phyloP scores from a whole-genome alignment of 2,888 invertebrate genomes.

The Lasioglossum marginatum region DNA sequence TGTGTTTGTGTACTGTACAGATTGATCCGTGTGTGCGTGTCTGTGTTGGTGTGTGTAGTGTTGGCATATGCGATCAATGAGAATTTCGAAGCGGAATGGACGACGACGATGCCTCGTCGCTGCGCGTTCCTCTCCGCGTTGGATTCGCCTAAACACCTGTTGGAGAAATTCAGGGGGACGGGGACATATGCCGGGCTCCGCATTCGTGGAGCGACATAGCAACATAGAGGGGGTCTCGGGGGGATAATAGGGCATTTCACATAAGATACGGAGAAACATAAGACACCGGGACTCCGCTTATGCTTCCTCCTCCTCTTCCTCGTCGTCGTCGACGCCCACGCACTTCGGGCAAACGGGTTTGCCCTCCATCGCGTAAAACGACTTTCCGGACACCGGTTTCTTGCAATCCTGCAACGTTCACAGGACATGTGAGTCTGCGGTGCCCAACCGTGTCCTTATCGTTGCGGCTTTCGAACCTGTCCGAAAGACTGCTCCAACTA shows the following conservation, averaged over 20 bases:
- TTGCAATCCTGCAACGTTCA: conserved; percentile 93
- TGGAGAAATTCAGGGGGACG: conserved; percentile 22
- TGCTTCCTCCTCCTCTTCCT: conserved; percentile 85
- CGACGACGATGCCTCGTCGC: conserved; percentile 22
- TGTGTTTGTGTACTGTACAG: background rate
- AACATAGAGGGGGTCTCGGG: conserved; percentile 30
- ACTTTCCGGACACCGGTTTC: conserved; percentile 96
- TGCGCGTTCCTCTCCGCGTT: conserved; percentile 22
- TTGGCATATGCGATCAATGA: conserved; percentile 20
- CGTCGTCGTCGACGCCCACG: conserved; percentile 96
- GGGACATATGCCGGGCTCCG: conserved; percentile 69
- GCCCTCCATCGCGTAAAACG: conserved; percentile 98
- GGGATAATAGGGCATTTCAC: conserved; percentile 54
- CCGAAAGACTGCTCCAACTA: background rate
- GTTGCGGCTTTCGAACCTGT: background rate
- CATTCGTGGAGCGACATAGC: conserved; percentile 76
- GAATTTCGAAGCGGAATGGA: conserved; percentile 41
- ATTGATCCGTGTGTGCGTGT: background rate
- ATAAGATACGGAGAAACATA: conserved; percentile 54
- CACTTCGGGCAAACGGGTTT: conserved; percentile 98
- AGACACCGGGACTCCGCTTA: conserved; percentile 46
- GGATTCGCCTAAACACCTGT: conserved; percentile 59
- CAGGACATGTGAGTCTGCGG: conserved; percentile 38
- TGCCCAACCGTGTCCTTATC: background rate
- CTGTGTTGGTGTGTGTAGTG: background rate